These are phyloP conservation scores for Capitella teleta DNA, from an alignment of 1,140 invertebrate genomes.

Conservation along the genomic window DNA sequence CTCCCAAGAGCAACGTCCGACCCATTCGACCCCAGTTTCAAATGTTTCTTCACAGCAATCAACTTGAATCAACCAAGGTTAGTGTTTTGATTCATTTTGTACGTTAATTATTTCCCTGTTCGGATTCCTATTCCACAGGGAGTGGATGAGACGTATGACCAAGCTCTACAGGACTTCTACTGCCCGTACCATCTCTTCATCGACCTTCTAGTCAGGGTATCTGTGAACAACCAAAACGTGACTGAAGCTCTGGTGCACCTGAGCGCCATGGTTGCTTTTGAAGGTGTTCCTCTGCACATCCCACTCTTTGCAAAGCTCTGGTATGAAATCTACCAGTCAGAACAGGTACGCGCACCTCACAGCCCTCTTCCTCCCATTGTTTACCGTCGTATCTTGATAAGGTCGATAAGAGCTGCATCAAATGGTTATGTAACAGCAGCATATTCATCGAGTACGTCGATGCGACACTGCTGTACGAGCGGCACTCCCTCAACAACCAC, in stretches of 20 bases:
- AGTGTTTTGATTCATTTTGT: neutral
- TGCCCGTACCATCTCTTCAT: slow-evolving; percentile 70
- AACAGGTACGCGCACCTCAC: too few species aligned
- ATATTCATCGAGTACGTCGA: slow-evolving; percentile 75
- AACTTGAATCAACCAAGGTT: slow-evolving; percentile 59
- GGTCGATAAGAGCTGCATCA: slow-evolving; percentile 64
- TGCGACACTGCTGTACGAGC: slow-evolving; percentile 65
- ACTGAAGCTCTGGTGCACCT: slow-evolving; percentile 61
- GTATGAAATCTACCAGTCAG: slow-evolving; percentile 30
- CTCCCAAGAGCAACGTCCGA: slow-evolving; percentile 53
- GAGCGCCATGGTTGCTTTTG: slow-evolving; percentile 67
- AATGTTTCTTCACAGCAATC: slow-evolving; percentile 69
- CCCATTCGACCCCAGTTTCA: slow-evolving; percentile 69
- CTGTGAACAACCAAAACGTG: slow-evolving; percentile 68
- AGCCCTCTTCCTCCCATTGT: slow-evolving; percentile 43
- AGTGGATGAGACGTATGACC: slow-evolving; percentile 66
- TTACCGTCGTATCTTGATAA: neutral
- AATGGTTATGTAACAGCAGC: slow-evolving; percentile 62
- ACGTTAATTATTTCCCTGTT: neutral
- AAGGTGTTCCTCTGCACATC: slow-evolving; percentile 69
- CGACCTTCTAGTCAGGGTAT: slow-evolving; percentile 77
- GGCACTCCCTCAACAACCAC: slow-evolving; percentile 61
- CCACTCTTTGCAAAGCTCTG: slow-evolving; percentile 74
- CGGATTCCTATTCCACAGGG: slow-evolving; percentile 41
- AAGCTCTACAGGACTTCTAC: slow-evolving; percentile 63